phyloP scores from a whole-genome alignment of 2,113 vertebrate species.

The Merops nubicus region DNA sequence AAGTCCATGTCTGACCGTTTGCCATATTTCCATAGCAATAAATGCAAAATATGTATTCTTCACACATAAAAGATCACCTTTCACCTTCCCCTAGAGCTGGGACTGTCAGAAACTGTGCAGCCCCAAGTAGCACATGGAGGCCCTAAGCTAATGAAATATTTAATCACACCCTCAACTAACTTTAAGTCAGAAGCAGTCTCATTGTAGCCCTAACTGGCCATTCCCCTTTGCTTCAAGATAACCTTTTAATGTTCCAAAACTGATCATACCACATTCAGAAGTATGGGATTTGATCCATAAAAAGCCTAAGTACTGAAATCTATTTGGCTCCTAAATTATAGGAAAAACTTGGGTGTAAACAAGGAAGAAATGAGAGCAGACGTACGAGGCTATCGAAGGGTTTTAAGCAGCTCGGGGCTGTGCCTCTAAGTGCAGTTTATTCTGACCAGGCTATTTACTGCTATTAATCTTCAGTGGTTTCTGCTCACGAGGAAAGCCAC shows the following conservation, averaged over 20 bases:
- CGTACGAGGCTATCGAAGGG: not conserved
- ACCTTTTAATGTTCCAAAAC: not conserved
- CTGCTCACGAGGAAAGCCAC: not conserved
- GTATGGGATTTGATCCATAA: not conserved
- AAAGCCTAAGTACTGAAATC: not conserved
- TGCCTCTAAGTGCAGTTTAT: not conserved
- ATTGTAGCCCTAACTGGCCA: not conserved
- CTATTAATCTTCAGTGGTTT: not conserved
- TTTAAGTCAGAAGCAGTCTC: not conserved
- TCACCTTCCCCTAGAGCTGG: not conserved
- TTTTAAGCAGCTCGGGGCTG: not conserved
- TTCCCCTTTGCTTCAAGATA: not conserved
- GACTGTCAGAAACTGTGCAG: not conserved
- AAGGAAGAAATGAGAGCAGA: not conserved
- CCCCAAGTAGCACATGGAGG: not conserved
- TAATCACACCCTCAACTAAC: not conserved
- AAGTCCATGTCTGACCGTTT: rapidly evolving
- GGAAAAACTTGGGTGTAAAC: not conserved
- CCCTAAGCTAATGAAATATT: not conserved
- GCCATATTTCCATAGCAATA: not conserved
- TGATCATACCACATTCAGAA: not conserved
- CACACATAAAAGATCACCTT: not conserved
- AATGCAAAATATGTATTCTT: not conserved
- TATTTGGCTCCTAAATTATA: not conserved
- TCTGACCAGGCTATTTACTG: not conserved